Evolutionary conservation across 2,797 vertebrate genomes (phyloP).

Genomic region (Phalanger gymnotis): DNA sequence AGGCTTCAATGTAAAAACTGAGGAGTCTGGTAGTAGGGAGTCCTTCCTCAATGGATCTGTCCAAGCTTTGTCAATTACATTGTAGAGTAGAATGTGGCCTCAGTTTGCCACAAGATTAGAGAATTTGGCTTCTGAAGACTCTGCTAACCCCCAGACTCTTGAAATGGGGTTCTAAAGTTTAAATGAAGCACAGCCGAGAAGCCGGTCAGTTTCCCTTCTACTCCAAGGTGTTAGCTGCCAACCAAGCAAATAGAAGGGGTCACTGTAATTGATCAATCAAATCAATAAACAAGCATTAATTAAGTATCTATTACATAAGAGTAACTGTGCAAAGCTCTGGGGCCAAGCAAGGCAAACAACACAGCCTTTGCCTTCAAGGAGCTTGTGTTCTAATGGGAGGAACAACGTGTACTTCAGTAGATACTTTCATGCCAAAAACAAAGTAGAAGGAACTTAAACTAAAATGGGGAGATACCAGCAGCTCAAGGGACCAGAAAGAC

Average conservation of each 20-base stretch:
- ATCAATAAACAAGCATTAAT: background rate
- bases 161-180: background rate
- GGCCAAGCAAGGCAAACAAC: background rate
- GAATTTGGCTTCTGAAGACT: no score
- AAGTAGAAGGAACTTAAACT: background rate
- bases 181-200: background rate
- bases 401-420: background rate
- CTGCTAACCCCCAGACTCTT: background rate
- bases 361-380: background rate
- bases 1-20: background rate
- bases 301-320: background rate
- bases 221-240: background rate
- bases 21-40: background rate
- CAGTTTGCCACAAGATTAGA: background rate
- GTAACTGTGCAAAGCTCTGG: background rate
- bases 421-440: background rate
- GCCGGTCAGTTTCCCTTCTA: background rate
- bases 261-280: background rate
- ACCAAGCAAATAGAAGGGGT: background rate
- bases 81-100: background rate
- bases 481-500: background rate
- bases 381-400: slow-evolving; percentile 10
- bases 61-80: background rate
- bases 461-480: background rate
- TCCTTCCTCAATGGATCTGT: background rate